Percentiles rank a stretch among this genome's conserved stretches.
These are phyloP conservation scores for Geopemphigus sp. DNA, from an alignment of 1,140 invertebrate genomes.

Conservation along the genomic window DNA sequence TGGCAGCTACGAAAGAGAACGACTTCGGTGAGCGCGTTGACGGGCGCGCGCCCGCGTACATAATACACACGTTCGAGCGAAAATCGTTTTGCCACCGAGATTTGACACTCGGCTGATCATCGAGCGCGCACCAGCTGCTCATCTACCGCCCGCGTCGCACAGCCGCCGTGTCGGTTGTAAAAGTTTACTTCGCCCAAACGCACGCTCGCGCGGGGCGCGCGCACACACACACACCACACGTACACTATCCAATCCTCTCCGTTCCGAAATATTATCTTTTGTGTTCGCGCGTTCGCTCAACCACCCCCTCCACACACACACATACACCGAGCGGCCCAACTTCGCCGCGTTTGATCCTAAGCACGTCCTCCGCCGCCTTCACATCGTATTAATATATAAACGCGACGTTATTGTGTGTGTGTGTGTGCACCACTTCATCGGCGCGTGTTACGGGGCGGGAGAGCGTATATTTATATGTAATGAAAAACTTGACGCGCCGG, in stretches of 20 bases:
- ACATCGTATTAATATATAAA: background rate
- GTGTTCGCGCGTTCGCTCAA: background rate
- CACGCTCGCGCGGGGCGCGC: too few relatives aligned
- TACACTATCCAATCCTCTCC: too few relatives aligned
- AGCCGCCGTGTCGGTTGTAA: background rate
- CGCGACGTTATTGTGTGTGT: background rate
- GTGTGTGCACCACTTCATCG: too few relatives aligned
- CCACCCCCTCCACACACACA: background rate
- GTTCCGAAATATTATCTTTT: constrained; percentile 31
- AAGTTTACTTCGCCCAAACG: constrained; percentile 12
- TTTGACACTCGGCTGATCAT: constrained; percentile 49
- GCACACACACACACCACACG: too few relatives aligned
- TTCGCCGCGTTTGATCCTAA: background rate
- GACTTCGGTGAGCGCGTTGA: too few relatives aligned
- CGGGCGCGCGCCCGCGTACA: too few relatives aligned
- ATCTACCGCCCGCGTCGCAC: background rate
- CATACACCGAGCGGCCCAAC: too few relatives aligned
- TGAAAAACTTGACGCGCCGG: constrained; percentile 25
- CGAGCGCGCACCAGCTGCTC: constrained; percentile 46
- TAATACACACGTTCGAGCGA: background rate
- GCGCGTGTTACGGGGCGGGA: too few relatives aligned
- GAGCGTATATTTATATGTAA: too few relatives aligned
- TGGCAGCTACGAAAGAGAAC: too few relatives aligned
- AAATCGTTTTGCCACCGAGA: constrained; percentile 31
- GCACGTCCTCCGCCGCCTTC: background rate